Evolutionary conservation across 2,113 vertebrate species (phyloP).

Genomic region (Tyto alba): DNA sequence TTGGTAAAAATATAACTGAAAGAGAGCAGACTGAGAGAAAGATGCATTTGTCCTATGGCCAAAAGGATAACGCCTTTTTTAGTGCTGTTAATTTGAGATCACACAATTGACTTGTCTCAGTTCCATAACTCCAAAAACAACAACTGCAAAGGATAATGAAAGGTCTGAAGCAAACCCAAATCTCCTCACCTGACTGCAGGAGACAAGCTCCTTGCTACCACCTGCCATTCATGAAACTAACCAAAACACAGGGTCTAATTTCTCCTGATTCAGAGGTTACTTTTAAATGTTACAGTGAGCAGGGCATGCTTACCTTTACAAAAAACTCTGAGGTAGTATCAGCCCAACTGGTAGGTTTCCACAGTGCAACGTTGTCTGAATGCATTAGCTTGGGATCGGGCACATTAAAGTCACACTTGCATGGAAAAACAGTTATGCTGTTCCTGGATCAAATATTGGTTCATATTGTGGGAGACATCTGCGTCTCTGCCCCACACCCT

Average conservation of each 20-base stretch:
- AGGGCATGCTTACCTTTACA: background rate
- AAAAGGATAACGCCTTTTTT: background rate
- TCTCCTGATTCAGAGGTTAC: background rate
- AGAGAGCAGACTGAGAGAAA: background rate
- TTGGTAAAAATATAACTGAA: background rate
- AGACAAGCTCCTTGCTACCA: background rate
- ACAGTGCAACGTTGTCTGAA: background rate
- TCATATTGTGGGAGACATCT: conserved; percentile 14
- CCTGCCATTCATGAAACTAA: background rate
- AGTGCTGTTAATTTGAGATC: background rate
- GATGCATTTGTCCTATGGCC: background rate
- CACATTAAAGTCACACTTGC: background rate
- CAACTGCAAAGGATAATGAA: background rate
- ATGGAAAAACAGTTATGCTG: background rate
- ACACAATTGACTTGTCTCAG: background rate
- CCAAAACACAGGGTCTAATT: background rate
- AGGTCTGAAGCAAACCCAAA: background rate
- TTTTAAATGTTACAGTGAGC: background rate
- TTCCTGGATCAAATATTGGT: background rate
- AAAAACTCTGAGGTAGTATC: background rate
- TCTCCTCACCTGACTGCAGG: background rate
- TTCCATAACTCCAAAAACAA: background rate
- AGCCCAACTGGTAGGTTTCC: background rate
- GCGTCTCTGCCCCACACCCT: background rate
- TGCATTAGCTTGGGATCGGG: background rate